These are phyloP conservation scores for Strix uralensis DNA, from an alignment of 2,113 vertebrate genomes.

Conservation along the genomic window DNA sequence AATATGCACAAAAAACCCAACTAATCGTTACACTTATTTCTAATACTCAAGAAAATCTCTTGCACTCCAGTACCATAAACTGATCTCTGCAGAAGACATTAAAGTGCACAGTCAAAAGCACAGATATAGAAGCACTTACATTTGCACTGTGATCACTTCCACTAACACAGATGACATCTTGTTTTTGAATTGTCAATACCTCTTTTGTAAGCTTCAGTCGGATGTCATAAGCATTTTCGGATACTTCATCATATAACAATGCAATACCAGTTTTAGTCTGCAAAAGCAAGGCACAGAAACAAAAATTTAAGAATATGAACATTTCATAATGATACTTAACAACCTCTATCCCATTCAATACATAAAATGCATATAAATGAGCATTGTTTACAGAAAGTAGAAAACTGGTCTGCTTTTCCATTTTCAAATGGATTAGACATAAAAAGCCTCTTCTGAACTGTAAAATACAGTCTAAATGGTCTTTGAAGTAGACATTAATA, in stretches of 20 bases:
- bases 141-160: constrained; percentile 81
- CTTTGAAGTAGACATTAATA: background rate
- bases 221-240: constrained; percentile 85
- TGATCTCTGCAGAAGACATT: background rate
- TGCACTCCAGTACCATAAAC: background rate
- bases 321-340: background rate
- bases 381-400: background rate
- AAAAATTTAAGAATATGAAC: background rate
- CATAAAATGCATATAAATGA: background rate
- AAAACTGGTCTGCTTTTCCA: background rate
- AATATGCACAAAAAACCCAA: background rate
- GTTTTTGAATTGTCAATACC: constrained; percentile 88
- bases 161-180: constrained; percentile 87
- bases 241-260: constrained; percentile 82
- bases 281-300: constrained; percentile 16
- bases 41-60: background rate
- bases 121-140: constrained; percentile 83
- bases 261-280: constrained; percentile 91
- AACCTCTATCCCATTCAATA: background rate
- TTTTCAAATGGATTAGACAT: background rate
- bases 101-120: background rate
- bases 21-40: background rate
- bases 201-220: constrained; percentile 89
- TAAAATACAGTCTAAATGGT: background rate
- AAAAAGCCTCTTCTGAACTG: background rate